These are phyloP conservation scores for Epistrophella euchroma DNA, from an alignment of 2,888 invertebrate genomes.

Conservation along the genomic window DNA sequence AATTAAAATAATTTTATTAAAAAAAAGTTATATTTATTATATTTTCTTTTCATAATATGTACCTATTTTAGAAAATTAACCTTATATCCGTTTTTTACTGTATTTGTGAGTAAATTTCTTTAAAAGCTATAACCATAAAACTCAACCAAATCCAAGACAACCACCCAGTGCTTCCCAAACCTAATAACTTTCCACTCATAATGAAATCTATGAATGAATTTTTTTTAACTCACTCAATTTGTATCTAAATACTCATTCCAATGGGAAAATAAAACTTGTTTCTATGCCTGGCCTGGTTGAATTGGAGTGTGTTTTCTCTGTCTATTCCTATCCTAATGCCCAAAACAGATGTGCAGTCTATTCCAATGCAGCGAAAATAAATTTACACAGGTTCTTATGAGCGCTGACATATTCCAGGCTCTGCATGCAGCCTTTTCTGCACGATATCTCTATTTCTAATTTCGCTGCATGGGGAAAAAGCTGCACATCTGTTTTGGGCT, in stretches of 20 bases:
- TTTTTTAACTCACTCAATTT: conserved; percentile 39
- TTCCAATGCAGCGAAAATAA: too few relatives aligned
- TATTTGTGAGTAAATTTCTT: conserved; percentile 5
- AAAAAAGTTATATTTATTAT: too few relatives aligned
- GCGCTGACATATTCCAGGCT: too few relatives aligned
- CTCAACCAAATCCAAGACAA: neutral
- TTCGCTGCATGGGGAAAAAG: too few relatives aligned
- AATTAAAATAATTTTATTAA: too few relatives aligned
- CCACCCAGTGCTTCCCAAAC: conserved; percentile 4
- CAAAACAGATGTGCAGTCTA: too few relatives aligned
- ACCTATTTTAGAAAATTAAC: neutral
- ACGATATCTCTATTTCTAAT: too few relatives aligned
- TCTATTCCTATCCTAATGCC: too few relatives aligned
- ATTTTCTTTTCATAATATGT: too few relatives aligned
- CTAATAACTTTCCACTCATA: conserved; percentile 18
- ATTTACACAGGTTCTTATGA: too few relatives aligned
- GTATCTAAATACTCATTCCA: conserved; percentile 28
- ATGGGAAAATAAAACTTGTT: conserved; percentile 21
- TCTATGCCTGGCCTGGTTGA: neutral
- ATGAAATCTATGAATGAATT: conserved; percentile 15
- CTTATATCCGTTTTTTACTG: neutral
- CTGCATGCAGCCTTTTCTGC: too few relatives aligned
- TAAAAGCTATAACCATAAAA: conserved; percentile 5
- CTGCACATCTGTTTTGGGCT: neutral
- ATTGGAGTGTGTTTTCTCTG: neutral